Conservation (phyloP, 2,797 vertebrate species). For the Micrastur ruficollis region DNA sequence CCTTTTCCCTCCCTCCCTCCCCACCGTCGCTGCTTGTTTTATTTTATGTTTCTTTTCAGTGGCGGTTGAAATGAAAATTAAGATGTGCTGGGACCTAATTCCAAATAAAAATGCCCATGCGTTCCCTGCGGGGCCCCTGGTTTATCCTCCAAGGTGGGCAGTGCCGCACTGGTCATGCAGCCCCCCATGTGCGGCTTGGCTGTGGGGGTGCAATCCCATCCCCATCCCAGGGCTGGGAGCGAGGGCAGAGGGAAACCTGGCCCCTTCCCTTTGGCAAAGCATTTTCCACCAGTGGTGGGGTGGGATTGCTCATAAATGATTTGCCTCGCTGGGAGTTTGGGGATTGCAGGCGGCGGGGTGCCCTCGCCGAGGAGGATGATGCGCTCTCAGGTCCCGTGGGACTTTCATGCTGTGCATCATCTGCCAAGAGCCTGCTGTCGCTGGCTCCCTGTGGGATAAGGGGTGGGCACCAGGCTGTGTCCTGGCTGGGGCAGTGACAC, state of each 20-base stretch:
- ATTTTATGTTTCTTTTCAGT: not conserved
- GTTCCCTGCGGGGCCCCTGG: not conserved
- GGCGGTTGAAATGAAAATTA: not conserved
- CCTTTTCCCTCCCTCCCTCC: not conserved
- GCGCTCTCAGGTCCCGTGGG: not conserved
- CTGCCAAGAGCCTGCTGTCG: not conserved
- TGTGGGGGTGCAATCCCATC: fast-evolving
- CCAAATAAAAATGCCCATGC: not conserved
- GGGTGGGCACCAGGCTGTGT: not conserved
- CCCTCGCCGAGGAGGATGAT: fast-evolving
- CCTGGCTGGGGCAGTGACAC: not conserved
- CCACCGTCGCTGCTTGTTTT: not conserved
- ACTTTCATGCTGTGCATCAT: not conserved
- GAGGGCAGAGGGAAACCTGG: not conserved
- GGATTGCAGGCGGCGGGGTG: not conserved
- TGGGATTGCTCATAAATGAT: not conserved
- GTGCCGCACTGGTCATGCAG: fast-evolving
- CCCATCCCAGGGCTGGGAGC: fast-evolving
- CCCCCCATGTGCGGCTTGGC: fast-evolving
- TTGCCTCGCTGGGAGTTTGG: not conserved
- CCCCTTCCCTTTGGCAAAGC: not conserved
- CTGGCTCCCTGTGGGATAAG: not conserved
- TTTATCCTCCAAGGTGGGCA: not conserved
- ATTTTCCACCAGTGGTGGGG: fast-evolving
- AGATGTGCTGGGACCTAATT: not conserved